These are phyloP conservation scores for Catharus fuscescens DNA, from an alignment of 2,113 vertebrate genomes.

Conservation along the genomic window DNA sequence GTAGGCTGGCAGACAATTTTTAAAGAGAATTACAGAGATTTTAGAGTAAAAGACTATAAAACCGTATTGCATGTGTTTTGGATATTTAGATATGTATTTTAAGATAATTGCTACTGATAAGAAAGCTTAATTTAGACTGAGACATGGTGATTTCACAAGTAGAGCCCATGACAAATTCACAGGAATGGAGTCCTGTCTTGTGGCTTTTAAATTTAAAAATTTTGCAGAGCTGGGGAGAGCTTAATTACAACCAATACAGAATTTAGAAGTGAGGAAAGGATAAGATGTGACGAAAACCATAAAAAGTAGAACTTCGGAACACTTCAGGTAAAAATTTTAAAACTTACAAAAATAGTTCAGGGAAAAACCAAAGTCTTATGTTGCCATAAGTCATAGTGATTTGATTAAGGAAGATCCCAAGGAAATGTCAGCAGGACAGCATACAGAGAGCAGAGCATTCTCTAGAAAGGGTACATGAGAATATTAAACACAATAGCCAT, in stretches of 20 bases:
- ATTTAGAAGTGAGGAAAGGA: not conserved
- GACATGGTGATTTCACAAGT: conserved; percentile 1
- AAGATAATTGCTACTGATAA: not conserved
- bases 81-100: not conserved
- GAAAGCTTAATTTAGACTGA: conserved; percentile 8
- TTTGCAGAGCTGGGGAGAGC: not conserved
- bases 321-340: not conserved
- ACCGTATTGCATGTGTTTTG: not conserved
- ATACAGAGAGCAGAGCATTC: not conserved
- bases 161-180: conserved; percentile 9
- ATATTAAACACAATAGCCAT: not conserved
- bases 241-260: not conserved
- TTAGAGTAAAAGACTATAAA: not conserved
- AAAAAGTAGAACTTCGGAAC: not conserved
- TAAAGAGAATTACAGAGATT: not conserved
- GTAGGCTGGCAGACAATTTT: not conserved
- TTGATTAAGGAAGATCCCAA: not conserved
- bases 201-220: not conserved
- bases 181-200: not conserved
- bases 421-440: not conserved
- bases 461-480: not conserved
- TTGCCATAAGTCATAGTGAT: not conserved
- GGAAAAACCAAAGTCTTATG: not conserved
- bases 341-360: not conserved
- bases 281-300: not conserved